These are phyloP conservation scores for Seison nebaliae DNA, from an alignment of 1,140 invertebrate species.

Conservation along the genomic window DNA sequence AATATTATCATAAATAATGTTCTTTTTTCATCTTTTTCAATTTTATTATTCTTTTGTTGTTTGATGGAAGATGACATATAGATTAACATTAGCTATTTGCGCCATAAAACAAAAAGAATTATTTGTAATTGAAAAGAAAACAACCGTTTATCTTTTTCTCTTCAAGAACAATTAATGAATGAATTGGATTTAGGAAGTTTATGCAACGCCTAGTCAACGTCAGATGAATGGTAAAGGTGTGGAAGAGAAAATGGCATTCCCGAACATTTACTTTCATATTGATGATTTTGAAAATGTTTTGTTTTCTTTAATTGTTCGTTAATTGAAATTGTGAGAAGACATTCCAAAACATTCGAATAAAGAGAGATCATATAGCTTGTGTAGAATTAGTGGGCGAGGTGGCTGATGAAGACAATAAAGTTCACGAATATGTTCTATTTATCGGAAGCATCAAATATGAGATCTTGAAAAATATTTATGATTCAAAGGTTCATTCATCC, in stretches of 20 bases:
- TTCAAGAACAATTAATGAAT: conserved; percentile 4
- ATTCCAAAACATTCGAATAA: conserved; percentile 52
- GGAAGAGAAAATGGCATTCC: conserved; percentile 88
- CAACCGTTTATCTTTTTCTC: conserved; percentile 21
- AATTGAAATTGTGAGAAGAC: conserved; percentile 6
- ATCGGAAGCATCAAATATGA: conserved; percentile 86
- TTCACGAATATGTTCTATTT: conserved; percentile 81
- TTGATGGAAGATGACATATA: conserved; percentile 52
- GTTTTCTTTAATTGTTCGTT: background rate
- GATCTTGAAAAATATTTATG: conserved; percentile 77
- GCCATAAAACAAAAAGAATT: conserved; percentile 82
- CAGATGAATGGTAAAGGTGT: conserved; percentile 94
- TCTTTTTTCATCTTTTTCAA: conserved; percentile 7
- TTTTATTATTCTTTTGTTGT: background rate
- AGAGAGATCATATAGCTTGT: conserved; percentile 89
- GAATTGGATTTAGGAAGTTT: conserved; percentile 40
- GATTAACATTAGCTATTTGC: conserved; percentile 77
- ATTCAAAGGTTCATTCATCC: conserved; percentile 48
- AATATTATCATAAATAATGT: conserved; percentile 86
- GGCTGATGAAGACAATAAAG: conserved; percentile 35
- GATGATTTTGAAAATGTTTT: conserved; percentile 90
- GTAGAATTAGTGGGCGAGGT: conserved; percentile 79
- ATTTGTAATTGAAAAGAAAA: conserved; percentile 65
- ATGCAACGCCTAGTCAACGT: conserved; percentile 72
- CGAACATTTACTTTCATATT: conserved; percentile 91